Conservation (phyloP, 2,113 vertebrate genomes). For the Apeltes quadracus region DNA sequence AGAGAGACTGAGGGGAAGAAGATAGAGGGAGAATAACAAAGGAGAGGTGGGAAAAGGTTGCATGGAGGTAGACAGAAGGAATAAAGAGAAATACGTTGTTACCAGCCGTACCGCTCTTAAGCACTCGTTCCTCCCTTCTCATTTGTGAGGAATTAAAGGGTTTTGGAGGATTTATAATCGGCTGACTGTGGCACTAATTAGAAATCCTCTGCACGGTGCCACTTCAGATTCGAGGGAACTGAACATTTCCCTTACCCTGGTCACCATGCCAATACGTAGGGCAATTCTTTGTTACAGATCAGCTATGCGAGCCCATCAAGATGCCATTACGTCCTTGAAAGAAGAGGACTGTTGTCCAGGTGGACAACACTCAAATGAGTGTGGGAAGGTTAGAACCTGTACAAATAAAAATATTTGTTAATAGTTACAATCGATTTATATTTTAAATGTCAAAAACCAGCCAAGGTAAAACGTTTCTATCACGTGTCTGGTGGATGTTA, state of each 20-base stretch:
- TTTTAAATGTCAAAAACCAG: neutral
- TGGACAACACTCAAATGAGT: neutral
- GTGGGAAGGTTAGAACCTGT: neutral
- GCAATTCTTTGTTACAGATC: conserved; percentile 11
- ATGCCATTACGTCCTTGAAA: conserved; percentile 10
- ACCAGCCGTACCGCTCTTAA: conserved; percentile 29
- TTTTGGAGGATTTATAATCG: conserved; percentile 73
- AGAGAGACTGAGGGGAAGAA: neutral
- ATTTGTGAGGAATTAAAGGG: conserved; percentile 71
- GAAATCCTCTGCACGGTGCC: conserved; percentile 53
- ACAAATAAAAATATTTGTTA: neutral
- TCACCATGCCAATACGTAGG: conserved; percentile 36
- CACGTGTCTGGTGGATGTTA: neutral
- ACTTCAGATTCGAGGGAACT: conserved; percentile 61
- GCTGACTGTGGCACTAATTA: conserved; percentile 74
- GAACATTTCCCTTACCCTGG: conserved; percentile 57
- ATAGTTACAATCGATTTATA: neutral
- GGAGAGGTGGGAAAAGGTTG: conserved; percentile 16
- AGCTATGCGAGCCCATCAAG: conserved; percentile 24
- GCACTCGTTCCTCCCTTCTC: conserved; percentile 15
- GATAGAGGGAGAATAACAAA: neutral
- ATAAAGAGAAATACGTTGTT: conserved; percentile 27
- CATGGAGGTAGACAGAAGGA: conserved; percentile 18
- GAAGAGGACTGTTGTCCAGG: neutral
- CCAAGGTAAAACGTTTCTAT: neutral